These are phyloP conservation scores for Cosmia pyralina DNA, from an alignment of 2,888 invertebrate genomes.

Conservation along the genomic window DNA sequence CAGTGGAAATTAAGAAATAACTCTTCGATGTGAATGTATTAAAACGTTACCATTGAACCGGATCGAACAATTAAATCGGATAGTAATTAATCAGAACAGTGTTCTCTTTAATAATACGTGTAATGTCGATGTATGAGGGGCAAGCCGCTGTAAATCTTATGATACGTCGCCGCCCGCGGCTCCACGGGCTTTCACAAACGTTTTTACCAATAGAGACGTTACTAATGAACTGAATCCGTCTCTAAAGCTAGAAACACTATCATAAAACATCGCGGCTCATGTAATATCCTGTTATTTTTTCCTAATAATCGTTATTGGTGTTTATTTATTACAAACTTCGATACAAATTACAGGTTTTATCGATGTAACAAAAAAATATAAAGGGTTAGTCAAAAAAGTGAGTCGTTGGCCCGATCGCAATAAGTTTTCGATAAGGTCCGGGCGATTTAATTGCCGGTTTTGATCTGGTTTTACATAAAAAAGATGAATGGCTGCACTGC, in stretches of 20 bases:
- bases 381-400: slow-evolving; percentile 90
- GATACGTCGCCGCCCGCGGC: slow-evolving; percentile 82
- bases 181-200: slow-evolving; percentile 85
- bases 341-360: slow-evolving; percentile 89
- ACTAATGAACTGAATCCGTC: slow-evolving; percentile 83
- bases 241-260: slow-evolving; percentile 80
- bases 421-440: slow-evolving; percentile 90
- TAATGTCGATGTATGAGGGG: slow-evolving; percentile 84
- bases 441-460: slow-evolving; percentile 90
- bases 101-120: slow-evolving; percentile 87
- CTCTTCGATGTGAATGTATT: slow-evolving; percentile 82
- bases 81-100: slow-evolving; percentile 86
- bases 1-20: slow-evolving; percentile 82
- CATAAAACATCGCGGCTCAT: slow-evolving; percentile 82
- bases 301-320: slow-evolving; percentile 90
- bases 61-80: slow-evolving; percentile 84
- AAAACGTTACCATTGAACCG: slow-evolving; percentile 81
- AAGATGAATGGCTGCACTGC: slow-evolving; percentile 88
- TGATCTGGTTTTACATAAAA: slow-evolving; percentile 90
- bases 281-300: slow-evolving; percentile 90
- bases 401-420: slow-evolving; percentile 89
- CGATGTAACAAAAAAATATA: slow-evolving; percentile 87
- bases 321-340: slow-evolving; percentile 89
- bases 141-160: slow-evolving; percentile 85
- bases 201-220: slow-evolving; percentile 88